Base-by-base conservation (phyloP, 2,797 vertebrate species). In the Mus spretus region DNA sequence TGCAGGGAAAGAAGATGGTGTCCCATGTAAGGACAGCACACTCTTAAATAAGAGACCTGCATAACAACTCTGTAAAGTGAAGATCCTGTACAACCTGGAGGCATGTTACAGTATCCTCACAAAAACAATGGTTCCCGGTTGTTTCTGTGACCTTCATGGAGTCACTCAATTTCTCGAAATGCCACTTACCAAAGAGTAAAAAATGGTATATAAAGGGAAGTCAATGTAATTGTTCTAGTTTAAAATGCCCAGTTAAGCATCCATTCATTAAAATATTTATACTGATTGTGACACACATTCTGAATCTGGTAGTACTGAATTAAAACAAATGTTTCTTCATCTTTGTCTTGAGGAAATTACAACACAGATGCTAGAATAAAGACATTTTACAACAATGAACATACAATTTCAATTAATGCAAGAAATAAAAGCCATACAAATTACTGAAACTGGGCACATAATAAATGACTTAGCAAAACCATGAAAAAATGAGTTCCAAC, bases 121-220 rank as follows among this genome's bases (percentile, higher is more conserved):
- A n/a, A 31, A 44, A 70, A 57, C 13, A 47, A 6, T 74, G 61
- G 37, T 11, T 47, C 87, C n/a, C 2, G 22, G 26, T n/a, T 65
- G 59, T 3, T 84, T 91, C 79, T 61, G 47, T 85, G 34, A 70
- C 28, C n/a, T 63, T n/a, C 28, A 28, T 53, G 34, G 11, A 26
- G 31, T 20, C 44, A 90, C 55, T 40, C 7, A 13, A n/a, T 59
- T 75, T 75, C 37, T 75, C 15, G 3, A 74, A 44, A 83, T n/a
- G 12, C 65, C 44, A 90, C 10, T 84, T 92, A 5, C 57, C 90
- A 78, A 80, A 79, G 9, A 53, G 55, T 57, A 63, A 94, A 93
- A 63, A 4, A 20, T 37, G 31, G 19, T 40, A 26, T 75, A 19
- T n/a, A 90, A 80, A 19, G 13, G 22, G 34, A 80, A 55, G 12